These are phyloP conservation scores for Synergus umbraculus DNA, from an alignment of 2,888 invertebrate genomes.

Conservation along the genomic window DNA sequence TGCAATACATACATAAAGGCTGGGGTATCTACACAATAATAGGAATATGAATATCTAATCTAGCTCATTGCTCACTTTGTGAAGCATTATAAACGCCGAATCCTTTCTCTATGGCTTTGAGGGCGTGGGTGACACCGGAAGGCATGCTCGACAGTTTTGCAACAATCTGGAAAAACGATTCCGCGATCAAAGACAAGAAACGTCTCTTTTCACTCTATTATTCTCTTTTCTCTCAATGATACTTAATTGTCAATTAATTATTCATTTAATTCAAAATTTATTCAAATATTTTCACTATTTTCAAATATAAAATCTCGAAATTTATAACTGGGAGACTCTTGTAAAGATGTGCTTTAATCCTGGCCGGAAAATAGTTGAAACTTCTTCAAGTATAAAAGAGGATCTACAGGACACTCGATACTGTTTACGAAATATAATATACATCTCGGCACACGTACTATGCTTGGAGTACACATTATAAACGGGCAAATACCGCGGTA, in stretches of 20 bases:
- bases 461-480: slow-evolving; percentile 7
- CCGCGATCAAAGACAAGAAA: not conserved
- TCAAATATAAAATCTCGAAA: not conserved
- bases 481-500: not conserved
- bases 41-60: slow-evolving; percentile 18
- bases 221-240: not conserved
- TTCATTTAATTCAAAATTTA: not conserved
- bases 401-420: slow-evolving; percentile 8
- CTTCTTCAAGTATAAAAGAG: not conserved
- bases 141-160: slow-evolving; percentile 26
- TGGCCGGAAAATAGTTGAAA: not conserved
- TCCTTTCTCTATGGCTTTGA: slow-evolving; percentile 23
- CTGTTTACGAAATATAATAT: slow-evolving; percentile 28
- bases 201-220: not conserved
- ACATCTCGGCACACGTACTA: slow-evolving; percentile 6
- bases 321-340: not conserved
- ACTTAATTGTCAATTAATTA: too few relatives aligned
- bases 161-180: slow-evolving; percentile 1
- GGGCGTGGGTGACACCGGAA: slow-evolving; percentile 38
- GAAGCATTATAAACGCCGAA: slow-evolving; percentile 21
- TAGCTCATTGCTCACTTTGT: not conserved
- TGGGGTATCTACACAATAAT: slow-evolving; percentile 12
- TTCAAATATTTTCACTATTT: not conserved
- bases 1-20: not conserved
- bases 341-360: not conserved